Base-by-base conservation (phyloP, 2,797 vertebrate species). In the Myotis vivesi region DNA sequence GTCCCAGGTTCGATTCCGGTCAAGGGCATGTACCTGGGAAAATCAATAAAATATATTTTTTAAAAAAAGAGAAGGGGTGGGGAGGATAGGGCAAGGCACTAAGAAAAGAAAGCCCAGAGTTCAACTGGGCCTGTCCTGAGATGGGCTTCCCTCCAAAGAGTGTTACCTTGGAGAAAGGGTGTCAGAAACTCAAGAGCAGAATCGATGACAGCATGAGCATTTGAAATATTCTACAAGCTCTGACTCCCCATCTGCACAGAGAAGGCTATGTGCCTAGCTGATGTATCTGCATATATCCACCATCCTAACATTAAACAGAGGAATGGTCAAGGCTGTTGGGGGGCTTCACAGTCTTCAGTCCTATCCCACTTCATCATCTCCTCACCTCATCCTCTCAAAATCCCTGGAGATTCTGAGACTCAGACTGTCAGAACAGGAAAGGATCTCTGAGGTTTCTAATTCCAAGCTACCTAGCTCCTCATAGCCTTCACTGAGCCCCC, bases 141-240 rank as follows among this genome's bases (percentile, higher is more conserved):
- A 12, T 23, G 20, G 12, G 6, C 8, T 79, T 72, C 17, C 73
- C 87, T 82, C 25, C 57, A 76, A 82, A 28, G 49, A 66, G 1
- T 17, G 16, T 72, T 68, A 69, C 46, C 49, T 68, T 44, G 7
- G 30, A 91, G 87, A 93, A 88, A 44, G 12, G 11, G 20, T 38
- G 23, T 73, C 33, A 62, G 36, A 92, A 41, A 71, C 33, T 84
- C 59, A 92, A 91, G 20, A 95, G 25, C 16, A 75, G 49, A 96
- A 83, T 72, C n/a, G 92, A 17, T 59, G 15, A 75, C 20, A 75
- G 30, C 22, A 8, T 38, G 49, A 86, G 19, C 20, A 46, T 91
- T 76, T 76, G 33, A 25, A 84, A 84, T 89, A 91, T 64, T 91
- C 53, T 71, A 84, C 46, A 89, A 94, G 41, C 75, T 72, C 69